Percentiles rank a stretch among this genome's conserved stretches.
Conservation (phyloP, 2,113 vertebrate genomes). For the Emydocephalus ijimae region DNA sequence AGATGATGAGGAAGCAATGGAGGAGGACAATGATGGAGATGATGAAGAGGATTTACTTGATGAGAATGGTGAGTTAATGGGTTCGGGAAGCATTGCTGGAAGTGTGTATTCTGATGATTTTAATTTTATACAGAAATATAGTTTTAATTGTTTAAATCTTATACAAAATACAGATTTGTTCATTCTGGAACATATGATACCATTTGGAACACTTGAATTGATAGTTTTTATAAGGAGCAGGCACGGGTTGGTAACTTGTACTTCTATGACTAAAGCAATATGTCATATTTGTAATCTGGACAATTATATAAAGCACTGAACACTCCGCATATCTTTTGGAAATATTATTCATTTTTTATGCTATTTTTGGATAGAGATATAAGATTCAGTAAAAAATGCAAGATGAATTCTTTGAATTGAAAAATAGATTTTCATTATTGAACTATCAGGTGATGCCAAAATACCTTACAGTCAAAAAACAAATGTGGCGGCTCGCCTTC, state of each 20-base stretch:
- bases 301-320: background rate
- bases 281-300: background rate
- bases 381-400: background rate
- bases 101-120: slow-evolving; percentile 6
- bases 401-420: background rate
- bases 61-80: slow-evolving; percentile 73
- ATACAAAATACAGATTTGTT: background rate
- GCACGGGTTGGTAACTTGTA: background rate
- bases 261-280: background rate
- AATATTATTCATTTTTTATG: background rate
- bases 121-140: slow-evolving; percentile 8
- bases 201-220: background rate
- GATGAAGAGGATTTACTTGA: slow-evolving; percentile 84
- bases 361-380: background rate
- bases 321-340: background rate
- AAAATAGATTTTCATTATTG: background rate
- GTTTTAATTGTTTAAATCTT: slow-evolving; percentile 3
- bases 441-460: background rate
- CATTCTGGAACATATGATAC: background rate
- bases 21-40: slow-evolving; percentile 79
- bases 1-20: slow-evolving; percentile 75
- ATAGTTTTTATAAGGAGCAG: background rate
- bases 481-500: background rate
- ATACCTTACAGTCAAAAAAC: background rate
- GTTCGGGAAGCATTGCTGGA: background rate